A percentile compares a stretch with the other conserved stretches of the same genome.
Conservation (phyloP, 2,888 invertebrate genomes). For the Campopleginae sp. region DNA sequence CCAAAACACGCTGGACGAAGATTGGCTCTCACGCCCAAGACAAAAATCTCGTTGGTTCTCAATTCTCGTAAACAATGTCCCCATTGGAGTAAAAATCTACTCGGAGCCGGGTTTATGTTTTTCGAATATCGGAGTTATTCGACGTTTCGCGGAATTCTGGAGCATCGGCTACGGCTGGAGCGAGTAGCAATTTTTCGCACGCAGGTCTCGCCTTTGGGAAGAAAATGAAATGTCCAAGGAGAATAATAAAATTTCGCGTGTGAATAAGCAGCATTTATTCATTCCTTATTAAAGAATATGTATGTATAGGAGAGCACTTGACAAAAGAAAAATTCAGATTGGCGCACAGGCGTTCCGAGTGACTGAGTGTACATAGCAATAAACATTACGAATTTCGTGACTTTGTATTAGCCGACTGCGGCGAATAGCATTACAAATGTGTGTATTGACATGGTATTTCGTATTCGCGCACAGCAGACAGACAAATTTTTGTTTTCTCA, state of each 20-base stretch:
- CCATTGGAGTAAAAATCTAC: background rate
- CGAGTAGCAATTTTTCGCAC: no score
- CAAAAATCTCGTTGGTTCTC: no score
- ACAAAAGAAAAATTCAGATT: constrained; percentile 69
- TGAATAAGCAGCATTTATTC: constrained; percentile 81
- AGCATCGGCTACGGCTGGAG: no score
- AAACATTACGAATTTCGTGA: constrained; percentile 71
- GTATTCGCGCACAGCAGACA: constrained; percentile 46
- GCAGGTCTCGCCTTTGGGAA: no score
- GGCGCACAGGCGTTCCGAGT: constrained; percentile 72
- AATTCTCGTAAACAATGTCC: background rate
- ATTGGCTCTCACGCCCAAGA: background rate
- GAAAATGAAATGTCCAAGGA: no score
- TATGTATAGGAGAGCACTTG: constrained; percentile 72
- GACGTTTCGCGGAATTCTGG: no score
- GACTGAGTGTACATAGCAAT: constrained; percentile 68
- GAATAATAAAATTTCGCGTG: constrained; percentile 71
- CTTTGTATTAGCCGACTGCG: constrained; percentile 6
- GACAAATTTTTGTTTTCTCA: background rate
- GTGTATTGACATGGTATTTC: constrained; percentile 56
- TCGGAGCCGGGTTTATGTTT: no score
- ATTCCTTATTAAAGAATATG: constrained; percentile 75
- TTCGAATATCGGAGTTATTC: no score
- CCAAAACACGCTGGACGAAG: background rate
- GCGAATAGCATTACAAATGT: constrained; percentile 49